These are phyloP conservation scores for Pollenia labialis DNA, from an alignment of 2,888 invertebrate species.

Conservation along the genomic window DNA sequence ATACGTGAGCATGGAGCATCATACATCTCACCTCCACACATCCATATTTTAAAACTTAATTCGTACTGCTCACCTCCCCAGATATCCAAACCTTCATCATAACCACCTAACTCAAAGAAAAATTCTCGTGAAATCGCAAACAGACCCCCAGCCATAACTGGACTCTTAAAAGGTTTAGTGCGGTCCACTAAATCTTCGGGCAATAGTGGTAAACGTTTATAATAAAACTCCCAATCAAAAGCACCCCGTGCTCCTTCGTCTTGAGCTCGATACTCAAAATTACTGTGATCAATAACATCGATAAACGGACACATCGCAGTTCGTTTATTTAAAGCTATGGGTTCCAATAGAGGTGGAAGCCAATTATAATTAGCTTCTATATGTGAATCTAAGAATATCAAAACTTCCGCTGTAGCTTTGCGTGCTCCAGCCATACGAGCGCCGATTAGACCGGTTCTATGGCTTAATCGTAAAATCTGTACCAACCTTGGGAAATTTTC, in stretches of 20 bases:
- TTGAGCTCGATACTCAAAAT: slow-evolving; percentile 96
- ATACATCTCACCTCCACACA: slow-evolving; percentile 96
- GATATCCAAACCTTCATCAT: slow-evolving; percentile 96
- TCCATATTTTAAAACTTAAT: slow-evolving; percentile 98
- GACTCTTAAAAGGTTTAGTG: slow-evolving; percentile 87
- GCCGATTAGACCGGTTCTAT: slow-evolving; percentile 93
- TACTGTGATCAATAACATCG: slow-evolving; percentile 96
- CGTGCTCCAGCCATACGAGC: slow-evolving; percentile 94
- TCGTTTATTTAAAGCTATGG: slow-evolving; percentile 92
- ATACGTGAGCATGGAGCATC: slow-evolving; percentile 97
- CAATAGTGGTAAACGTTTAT: slow-evolving; percentile 93
- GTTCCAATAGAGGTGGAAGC: slow-evolving; percentile 95
- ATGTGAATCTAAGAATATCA: slow-evolving; percentile 96
- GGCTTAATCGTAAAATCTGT: slow-evolving; percentile 88
- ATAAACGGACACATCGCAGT: slow-evolving; percentile 98
- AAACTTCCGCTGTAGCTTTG: slow-evolving; percentile 90
- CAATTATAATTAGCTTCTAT: slow-evolving; percentile 96
- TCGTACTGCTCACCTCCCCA: slow-evolving; percentile 99
- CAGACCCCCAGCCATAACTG: slow-evolving; percentile 98
- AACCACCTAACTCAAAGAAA: slow-evolving; percentile 98
- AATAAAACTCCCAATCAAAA: slow-evolving; percentile 99
- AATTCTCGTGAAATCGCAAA: slow-evolving; percentile 96
- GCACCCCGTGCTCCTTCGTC: slow-evolving; percentile 97
- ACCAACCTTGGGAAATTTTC: slow-evolving; percentile 89
- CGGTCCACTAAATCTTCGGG: slow-evolving; percentile 81